Evolutionary conservation across 2,797 vertebrate species (phyloP), one percentile per base, ranked within the genome.

Genomic region (Rhabdophis nuchalis): DNA sequence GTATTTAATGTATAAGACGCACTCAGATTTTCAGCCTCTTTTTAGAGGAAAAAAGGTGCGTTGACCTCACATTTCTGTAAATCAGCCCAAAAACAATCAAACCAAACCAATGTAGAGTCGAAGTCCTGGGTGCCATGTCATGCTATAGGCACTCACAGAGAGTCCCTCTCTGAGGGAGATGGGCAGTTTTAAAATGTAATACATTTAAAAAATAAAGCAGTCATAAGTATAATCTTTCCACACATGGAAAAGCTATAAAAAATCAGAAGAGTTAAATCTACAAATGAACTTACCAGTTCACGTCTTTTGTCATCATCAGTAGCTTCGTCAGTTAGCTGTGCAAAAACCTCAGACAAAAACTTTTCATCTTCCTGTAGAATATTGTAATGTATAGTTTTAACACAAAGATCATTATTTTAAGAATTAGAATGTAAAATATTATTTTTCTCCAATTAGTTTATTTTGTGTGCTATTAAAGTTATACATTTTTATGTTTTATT

Each of bases 281-380:
- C 6, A 36, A 56, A 61, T 52, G 11, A 0, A 97, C 98, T 98
- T 96, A 99, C 99, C 97, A 99, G 96, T 96, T 99, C 99, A 97
- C 99, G 98, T 85, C 99, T 98, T 97, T 99, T 99, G 96, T 98
- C 98, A 89, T 99, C 98, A 16, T 99, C 99, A 25, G 99, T 99
- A 94, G 98, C 98, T 97, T 99, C 99, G 94, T 99, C 99, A 93
- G 99, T 99, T 97, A 99, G 98, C 88, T 99, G 99, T 97, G 99
- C 99, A 98, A 99, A 99, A 95, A 99, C 98, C 97, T 99, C 99
- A 1, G 99, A 99, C 93, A 99, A 97, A 98, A 99, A 99, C 95
- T 99, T 99, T 96, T 99, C 99, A 18, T 99, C 99, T 97, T 99
- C 99, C 99, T 99, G 96, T 2, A 18, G 68, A 86, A 97, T 90